phyloP scores from a whole-genome alignment of 35 echinoderm and acorn worm genomes.

The Chiridota heheva region DNA sequence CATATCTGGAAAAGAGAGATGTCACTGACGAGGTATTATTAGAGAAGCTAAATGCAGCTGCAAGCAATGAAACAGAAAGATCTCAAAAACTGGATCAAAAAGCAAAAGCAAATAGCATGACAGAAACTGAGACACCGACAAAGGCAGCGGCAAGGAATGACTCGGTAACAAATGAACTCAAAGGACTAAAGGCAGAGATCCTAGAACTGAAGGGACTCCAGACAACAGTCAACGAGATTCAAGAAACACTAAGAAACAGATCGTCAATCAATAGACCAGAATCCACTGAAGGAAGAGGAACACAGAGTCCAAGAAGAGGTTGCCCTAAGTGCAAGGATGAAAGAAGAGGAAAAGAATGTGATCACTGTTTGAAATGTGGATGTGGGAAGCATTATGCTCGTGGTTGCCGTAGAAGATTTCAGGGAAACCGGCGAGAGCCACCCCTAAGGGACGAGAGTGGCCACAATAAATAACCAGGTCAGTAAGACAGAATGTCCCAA shows the following conservation, averaged over 20 bases:
- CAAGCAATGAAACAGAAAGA: constrained; percentile 25
- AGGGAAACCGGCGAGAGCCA: constrained; percentile 46
- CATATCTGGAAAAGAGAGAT: not conserved
- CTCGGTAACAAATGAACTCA: not conserved
- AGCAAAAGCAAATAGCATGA: not conserved
- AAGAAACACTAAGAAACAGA: not conserved
- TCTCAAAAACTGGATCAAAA: not conserved
- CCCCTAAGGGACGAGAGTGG: constrained; percentile 36
- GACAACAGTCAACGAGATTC: not conserved
- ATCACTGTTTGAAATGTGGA: constrained; percentile 70
- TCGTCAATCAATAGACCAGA: no score
- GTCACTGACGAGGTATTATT: constrained; percentile 41
- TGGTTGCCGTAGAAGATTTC: constrained; percentile 27
- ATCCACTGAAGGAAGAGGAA: not conserved
- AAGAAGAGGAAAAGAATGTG: not conserved
- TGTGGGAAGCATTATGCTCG: constrained; percentile 50
- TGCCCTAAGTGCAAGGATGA: constrained; percentile 11
- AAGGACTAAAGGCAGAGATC: not conserved
- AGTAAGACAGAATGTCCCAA: no score
- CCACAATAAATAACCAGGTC: not conserved
- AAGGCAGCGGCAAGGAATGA: not conserved
- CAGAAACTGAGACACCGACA: not conserved
- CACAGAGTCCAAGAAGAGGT: constrained; percentile 1
- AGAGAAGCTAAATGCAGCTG: constrained; percentile 16
- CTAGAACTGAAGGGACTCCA: not conserved